Evolutionary conservation across 2,888 invertebrate genomes (phyloP).

Genomic region (Scaptodrosophila latifasciaeformis): DNA sequence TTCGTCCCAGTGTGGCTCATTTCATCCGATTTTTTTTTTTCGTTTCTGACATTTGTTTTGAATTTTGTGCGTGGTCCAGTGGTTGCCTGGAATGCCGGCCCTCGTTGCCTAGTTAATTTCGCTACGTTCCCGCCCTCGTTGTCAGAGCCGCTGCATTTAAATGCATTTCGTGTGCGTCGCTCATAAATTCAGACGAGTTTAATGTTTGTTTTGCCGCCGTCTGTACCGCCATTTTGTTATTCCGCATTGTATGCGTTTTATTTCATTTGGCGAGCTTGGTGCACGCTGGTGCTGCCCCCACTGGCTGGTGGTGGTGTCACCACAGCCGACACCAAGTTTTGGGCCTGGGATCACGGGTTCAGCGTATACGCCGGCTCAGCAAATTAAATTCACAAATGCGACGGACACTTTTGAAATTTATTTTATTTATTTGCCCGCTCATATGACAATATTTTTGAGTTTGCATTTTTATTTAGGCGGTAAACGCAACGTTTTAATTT

Average conservation of each 20-base stretch:
- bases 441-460: conserved; percentile 13
- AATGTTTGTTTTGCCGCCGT: conserved; percentile 53
- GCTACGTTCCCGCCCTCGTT: not conserved
- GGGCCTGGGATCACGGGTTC: conserved; percentile 19
- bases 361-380: conserved; percentile 44
- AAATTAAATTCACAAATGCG: conserved; percentile 56
- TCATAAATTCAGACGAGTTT: conserved; percentile 62
- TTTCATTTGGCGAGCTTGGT: conserved; percentile 26
- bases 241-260: conserved; percentile 37
- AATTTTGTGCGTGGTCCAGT: conserved; percentile 58
- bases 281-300: not conserved
- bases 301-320: too few relatives aligned
- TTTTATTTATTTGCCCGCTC: conserved; percentile 51
- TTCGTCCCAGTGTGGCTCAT: conserved; percentile 22
- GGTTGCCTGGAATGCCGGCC: conserved; percentile 14
- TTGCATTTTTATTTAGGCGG: conserved; percentile 12
- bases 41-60: conserved; percentile 43
- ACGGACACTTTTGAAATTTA: conserved; percentile 30
- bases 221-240: conserved; percentile 37
- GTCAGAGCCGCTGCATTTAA: conserved; percentile 50
- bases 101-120: not conserved
- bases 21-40: conserved; percentile 2
- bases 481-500: conserved; percentile 59
- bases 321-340: too few relatives aligned
- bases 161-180: conserved; percentile 60